These are phyloP conservation scores for Pachyrhynchus sulphureomaculatus DNA, from an alignment of 1,140 invertebrate species.

Conservation along the genomic window DNA sequence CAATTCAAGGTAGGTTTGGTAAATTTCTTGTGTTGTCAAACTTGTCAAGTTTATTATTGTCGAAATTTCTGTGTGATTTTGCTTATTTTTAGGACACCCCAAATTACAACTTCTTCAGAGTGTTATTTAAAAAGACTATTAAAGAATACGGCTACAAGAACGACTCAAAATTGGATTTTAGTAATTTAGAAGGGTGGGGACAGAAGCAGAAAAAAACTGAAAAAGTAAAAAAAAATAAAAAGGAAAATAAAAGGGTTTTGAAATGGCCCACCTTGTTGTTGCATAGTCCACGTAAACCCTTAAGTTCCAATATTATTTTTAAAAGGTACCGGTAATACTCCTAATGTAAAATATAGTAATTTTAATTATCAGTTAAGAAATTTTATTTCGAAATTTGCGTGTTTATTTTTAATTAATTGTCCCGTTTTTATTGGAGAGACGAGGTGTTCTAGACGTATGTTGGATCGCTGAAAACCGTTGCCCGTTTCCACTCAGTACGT, in stretches of 20 bases:
- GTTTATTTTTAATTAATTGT: too few relatives aligned
- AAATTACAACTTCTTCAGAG: conserved; percentile 63
- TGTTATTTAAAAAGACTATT: conserved; percentile 59
- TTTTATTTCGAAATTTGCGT: too few relatives aligned
- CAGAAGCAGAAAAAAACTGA: conserved; percentile 51
- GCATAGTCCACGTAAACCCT: conserved; percentile 22
- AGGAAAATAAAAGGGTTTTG: conserved; percentile 51
- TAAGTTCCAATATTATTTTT: conserved; percentile 34
- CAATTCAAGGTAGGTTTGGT: conserved; percentile 53
- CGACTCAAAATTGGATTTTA: conserved; percentile 55
- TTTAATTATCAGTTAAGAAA: too few relatives aligned
- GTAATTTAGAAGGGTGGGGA: conserved; percentile 54
- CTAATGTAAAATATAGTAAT: too few relatives aligned
- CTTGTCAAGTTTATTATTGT: neutral
- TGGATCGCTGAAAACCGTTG: too few relatives aligned
- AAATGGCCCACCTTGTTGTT: conserved; percentile 18
- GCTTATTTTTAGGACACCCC: conserved; percentile 56
- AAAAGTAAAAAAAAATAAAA: conserved; percentile 32
- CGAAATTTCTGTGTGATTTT: neutral
- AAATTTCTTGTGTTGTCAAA: neutral
- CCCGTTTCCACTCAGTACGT: too few relatives aligned
- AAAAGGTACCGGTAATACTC: too few relatives aligned
- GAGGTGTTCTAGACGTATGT: too few relatives aligned
- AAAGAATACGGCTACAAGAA: conserved; percentile 56
- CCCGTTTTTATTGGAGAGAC: too few relatives aligned